Percentiles rank a stretch among this genome's conserved stretches.
phyloP scores from a whole-genome alignment of 2,888 invertebrate species.

The Amphiduros pacificus region DNA sequence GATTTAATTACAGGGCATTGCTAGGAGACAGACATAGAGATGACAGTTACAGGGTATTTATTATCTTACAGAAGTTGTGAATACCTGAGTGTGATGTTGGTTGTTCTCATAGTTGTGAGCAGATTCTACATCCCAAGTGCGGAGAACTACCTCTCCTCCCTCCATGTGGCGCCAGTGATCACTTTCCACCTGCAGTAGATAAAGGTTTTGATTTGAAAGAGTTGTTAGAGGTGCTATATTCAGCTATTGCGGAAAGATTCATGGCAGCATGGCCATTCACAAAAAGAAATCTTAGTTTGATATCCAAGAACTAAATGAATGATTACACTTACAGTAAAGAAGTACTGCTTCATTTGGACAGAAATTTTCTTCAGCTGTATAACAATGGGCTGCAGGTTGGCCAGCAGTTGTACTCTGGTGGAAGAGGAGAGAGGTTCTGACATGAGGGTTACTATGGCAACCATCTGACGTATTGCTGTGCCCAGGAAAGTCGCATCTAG shows the following conservation, averaged over 20 bases:
- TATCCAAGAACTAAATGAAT: too few relatives aligned
- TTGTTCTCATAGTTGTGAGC: slow-evolving; percentile 56
- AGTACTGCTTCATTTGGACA: slow-evolving; percentile 36
- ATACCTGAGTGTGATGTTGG: slow-evolving; percentile 46
- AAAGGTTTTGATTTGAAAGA: background rate
- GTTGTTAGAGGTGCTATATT: too few relatives aligned
- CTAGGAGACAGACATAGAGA: too few relatives aligned
- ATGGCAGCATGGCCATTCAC: too few relatives aligned
- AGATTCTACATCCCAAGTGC: slow-evolving; percentile 56
- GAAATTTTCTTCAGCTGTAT: slow-evolving; percentile 38
- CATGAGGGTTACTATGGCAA: slow-evolving; percentile 41
- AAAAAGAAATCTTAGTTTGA: too few relatives aligned
- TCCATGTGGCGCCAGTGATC: slow-evolving; percentile 36
- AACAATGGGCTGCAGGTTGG: slow-evolving; percentile 39
- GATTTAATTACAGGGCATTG: too few relatives aligned
- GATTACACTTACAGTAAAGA: slow-evolving; percentile 44
- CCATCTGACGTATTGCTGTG: slow-evolving; percentile 48
- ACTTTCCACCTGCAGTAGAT: slow-evolving; percentile 39
- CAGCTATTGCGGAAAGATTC: too few relatives aligned
- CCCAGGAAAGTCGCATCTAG: slow-evolving; percentile 43
- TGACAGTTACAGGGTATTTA: too few relatives aligned
- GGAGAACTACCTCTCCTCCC: slow-evolving; percentile 47
- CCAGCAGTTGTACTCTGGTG: slow-evolving; percentile 40
- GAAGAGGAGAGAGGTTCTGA: slow-evolving; percentile 39
- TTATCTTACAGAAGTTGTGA: too few relatives aligned